Evolutionary conservation across 2,113 vertebrate species (phyloP).

Genomic region (Vireo altiloquus): DNA sequence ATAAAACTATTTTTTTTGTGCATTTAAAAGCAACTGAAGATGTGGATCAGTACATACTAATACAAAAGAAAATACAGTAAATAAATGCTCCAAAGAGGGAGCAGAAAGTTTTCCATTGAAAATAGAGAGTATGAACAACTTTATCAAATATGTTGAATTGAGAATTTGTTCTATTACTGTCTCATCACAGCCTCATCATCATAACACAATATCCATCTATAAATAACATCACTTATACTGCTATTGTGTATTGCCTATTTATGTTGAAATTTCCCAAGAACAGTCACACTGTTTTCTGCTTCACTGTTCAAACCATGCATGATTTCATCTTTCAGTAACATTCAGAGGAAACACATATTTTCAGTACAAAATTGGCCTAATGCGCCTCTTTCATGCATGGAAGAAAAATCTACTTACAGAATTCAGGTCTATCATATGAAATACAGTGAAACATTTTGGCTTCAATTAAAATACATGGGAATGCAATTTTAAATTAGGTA

Average conservation of each 20-base stretch:
- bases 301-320: background rate
- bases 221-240: background rate
- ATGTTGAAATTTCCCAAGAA: background rate
- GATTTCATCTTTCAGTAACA: background rate
- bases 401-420: background rate
- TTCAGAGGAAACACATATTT: background rate
- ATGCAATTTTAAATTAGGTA: background rate
- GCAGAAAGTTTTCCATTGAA: background rate
- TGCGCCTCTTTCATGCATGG: background rate
- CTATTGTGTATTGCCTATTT: background rate
- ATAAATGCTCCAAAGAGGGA: background rate
- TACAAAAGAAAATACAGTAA: background rate
- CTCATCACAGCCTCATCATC: background rate
- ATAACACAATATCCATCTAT: background rate
- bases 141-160: background rate
- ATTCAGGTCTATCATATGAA: background rate
- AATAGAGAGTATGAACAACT: background rate
- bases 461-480: background rate
- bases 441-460: background rate
- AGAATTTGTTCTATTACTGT: background rate
- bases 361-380: background rate
- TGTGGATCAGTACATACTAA: background rate
- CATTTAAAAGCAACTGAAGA: background rate
- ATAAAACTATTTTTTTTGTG: background rate
- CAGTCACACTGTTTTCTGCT: background rate